A percentile compares a stretch with the other conserved stretches of the same genome.
Evolutionary conservation across 2,888 invertebrate species (phyloP).

Genomic region (Oeneis ivallda): DNA sequence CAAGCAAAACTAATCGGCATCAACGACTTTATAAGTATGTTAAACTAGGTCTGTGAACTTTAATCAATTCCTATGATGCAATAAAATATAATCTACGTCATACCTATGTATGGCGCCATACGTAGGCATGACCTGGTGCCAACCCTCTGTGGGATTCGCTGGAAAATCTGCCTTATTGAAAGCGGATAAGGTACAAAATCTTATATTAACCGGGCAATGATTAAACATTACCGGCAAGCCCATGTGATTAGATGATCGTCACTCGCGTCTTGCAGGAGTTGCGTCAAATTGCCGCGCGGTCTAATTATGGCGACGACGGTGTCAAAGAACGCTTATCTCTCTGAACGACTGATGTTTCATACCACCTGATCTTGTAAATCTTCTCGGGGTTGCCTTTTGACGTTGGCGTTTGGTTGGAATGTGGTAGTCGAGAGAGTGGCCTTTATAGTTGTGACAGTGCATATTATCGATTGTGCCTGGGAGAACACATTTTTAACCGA

Average conservation of each 20-base stretch:
- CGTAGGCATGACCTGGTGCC: too few species aligned
- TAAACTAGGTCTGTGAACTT: slow-evolving; percentile 19
- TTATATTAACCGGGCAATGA: slow-evolving; percentile 5
- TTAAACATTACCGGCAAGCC: slow-evolving; percentile 29
- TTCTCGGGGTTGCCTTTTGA: too few species aligned
- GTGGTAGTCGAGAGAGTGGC: too few species aligned
- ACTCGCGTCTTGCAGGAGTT: slow-evolving; percentile 28
- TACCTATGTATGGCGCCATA: slow-evolving; percentile 23
- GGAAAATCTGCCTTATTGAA: background rate
- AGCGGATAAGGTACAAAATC: slow-evolving; percentile 14
- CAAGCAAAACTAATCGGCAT: background rate
- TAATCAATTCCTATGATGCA: slow-evolving; percentile 17
- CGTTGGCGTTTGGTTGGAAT: too few species aligned
- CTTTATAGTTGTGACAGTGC: too few species aligned
- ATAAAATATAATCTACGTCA: slow-evolving; percentile 26
- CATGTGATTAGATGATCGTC: slow-evolving; percentile 31
- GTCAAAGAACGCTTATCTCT: slow-evolving; percentile 36
- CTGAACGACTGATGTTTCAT: background rate
- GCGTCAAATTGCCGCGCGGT: slow-evolving; percentile 33
- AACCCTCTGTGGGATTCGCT: slow-evolving; percentile 8
- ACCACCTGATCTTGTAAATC: background rate
- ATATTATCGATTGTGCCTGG: too few species aligned
- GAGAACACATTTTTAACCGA: too few species aligned
- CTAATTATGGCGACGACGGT: slow-evolving; percentile 33
- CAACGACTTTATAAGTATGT: background rate